Evolutionary conservation across 2,888 invertebrate species (phyloP), one percentile per base, ranked within the genome.

Genomic region (Phaedon cochleariae): DNA sequence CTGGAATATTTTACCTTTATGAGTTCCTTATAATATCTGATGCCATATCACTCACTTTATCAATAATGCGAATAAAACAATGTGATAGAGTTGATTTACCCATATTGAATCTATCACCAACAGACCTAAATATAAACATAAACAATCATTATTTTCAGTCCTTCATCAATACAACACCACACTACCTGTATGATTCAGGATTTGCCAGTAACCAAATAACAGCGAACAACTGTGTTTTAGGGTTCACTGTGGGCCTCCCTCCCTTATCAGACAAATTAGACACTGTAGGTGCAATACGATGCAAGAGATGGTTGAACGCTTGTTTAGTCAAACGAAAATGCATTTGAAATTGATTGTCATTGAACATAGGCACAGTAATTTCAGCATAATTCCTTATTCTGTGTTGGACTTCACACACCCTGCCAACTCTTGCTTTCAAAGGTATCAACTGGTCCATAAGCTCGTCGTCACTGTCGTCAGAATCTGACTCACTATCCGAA

Each of bases 201-300:
- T 48, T 48, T 48, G 48, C 48, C 48, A 48, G 48, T 17, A 48
- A 48, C 48, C n/a, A 48, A 48, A 48, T 48, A 48, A 48, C 48
- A 48, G 48, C 48, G 2, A 48, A n/a, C 18, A 48, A 48, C 48
- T 48, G 48, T 48, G 48, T 48, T 48, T 48, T 48, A 48, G 48
- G 48, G 18, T 48, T 48, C 48, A 48, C 48, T 48, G 48, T 48
- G 18, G 48, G 48, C 48, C 48, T 48, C 2, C 48, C 48, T 48
- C 7, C 48, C 48, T 17, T 48, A 48, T 48, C 48, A 17, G 48
- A 48, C 48, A 48, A 2, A 48, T 48, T 48, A 17, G 48, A 48
- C 17, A 48, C 48, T 48, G 2, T 48, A 48, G 48, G 48, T 48
- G 48, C 48, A 48, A 48, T 48, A 17, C 10, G 48, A 48, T 17